Conservation (phyloP, 2,797 vertebrate genomes). For the Sylvilagus floridanus region DNA sequence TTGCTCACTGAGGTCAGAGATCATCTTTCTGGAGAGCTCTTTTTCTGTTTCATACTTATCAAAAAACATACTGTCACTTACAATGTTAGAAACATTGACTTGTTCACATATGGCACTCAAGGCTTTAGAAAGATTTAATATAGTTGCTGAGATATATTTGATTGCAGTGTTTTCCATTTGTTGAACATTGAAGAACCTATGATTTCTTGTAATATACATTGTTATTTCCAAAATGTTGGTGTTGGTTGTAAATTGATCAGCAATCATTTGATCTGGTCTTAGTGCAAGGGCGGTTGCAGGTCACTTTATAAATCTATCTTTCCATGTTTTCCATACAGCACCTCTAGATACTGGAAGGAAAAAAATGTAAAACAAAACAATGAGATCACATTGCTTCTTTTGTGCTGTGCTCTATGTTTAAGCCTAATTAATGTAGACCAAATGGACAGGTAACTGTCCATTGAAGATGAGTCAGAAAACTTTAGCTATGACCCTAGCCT, state of each 20-base stretch:
- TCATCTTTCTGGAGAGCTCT: constrained; percentile 15
- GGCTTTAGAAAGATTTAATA: constrained; percentile 78
- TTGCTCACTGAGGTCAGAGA: constrained; percentile 66
- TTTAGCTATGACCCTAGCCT: too few species aligned
- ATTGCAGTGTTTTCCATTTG: constrained; percentile 79
- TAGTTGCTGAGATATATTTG: constrained; percentile 80
- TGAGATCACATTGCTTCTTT: constrained; percentile 1
- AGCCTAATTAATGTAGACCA: background rate
- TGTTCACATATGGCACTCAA: constrained; percentile 65
- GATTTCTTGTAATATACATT: constrained; percentile 82
- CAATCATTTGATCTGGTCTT: constrained; percentile 79
- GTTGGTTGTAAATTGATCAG: constrained; percentile 63
- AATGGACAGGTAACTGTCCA: background rate
- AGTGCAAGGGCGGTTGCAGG: constrained; percentile 77
- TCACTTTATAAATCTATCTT: constrained; percentile 73
- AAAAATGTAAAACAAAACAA: background rate
- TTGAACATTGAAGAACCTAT: constrained; percentile 68
- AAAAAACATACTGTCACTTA: background rate
- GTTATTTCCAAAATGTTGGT: constrained; percentile 77
- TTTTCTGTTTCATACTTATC: constrained; percentile 23
- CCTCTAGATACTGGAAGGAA: constrained; percentile 70
- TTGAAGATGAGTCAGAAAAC: constrained; percentile 20
- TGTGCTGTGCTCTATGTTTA: background rate
- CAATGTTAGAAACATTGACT: constrained; percentile 17
- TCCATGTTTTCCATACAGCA: constrained; percentile 82